Base-by-base conservation (phyloP, 2,797 vertebrate species). In the Rhinatrema bivittatum region DNA sequence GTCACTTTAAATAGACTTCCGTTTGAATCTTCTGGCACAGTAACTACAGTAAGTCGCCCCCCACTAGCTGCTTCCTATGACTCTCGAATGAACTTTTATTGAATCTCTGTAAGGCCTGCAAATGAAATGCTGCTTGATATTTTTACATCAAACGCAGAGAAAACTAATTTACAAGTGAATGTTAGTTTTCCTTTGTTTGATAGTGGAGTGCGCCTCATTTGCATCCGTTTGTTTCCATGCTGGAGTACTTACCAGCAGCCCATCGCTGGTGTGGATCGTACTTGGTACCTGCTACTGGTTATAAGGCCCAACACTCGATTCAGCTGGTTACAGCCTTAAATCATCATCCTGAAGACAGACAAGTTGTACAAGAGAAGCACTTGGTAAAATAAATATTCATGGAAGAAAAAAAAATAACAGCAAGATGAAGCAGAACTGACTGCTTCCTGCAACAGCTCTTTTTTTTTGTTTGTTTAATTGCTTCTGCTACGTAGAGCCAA, bases 81-180 rank as follows among this genome's bases (percentile, higher is more conserved):
- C n/a, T n/a, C n/a, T n/a, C n/a, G n/a, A n/a, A n/a, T n/a, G n/a
- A n/a, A n/a, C n/a, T n/a, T n/a, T n/a, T n/a, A n/a, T n/a, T n/a
- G n/a, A n/a, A n/a, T n/a, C n/a, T n/a, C n/a, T n/a, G n/a, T n/a
- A n/a, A n/a, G n/a, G n/a, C n/a, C n/a, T n/a, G n/a, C n/a, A n/a
- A n/a, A n/a, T n/a, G n/a, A n/a, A n/a, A n/a, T n/a, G n/a, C n/a
- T n/a, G n/a, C n/a, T n/a, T n/a, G n/a, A n/a, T 81, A 74, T 83
- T 69, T 79, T 67, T 68, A 87, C 78, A 88, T 84, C 83, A 88
- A 90, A 90, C 76, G 74, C 35, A 59, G 61, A 7, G 60, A 56
- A 32, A 47, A 60, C 79, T 93, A 76, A 93, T 90, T 91, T 90
- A 82, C 85, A 91, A 87, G 53, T 88, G 44, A 91, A 91, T 88